Percentiles rank a stretch among this genome's conserved stretches.
Evolutionary conservation across 53 echinoderm and acorn worm species (phyloP).

Genomic region (Mesocentrotus franciscanus): DNA sequence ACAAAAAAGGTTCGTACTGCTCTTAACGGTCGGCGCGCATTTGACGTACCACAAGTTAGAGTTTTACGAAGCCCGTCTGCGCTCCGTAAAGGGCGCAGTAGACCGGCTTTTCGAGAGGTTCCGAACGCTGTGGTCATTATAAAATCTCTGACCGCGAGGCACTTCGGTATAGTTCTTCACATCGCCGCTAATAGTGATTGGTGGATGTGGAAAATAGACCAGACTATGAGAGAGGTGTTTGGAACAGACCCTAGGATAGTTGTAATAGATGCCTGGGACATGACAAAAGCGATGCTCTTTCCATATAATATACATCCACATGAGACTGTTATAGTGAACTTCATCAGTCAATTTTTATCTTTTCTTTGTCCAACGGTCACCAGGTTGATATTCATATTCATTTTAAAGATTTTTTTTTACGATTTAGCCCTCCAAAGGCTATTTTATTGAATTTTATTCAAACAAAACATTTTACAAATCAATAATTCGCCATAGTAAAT

Average conservation of each 20-base stretch:
- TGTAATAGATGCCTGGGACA: constrained; percentile 57
- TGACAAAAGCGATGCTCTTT: constrained; percentile 56
- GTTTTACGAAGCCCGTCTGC: constrained; percentile 42
- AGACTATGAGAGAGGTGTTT: constrained; percentile 43
- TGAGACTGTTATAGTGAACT: constrained; percentile 41
- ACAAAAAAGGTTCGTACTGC: background rate
- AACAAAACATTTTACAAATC: too few species aligned
- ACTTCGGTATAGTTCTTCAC: background rate
- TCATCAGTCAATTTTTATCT: constrained; percentile 56
- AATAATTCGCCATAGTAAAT: too few species aligned
- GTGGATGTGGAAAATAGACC: constrained; percentile 63
- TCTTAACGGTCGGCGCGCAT: constrained; percentile 58
- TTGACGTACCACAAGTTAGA: constrained; percentile 53
- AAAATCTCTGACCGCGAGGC: constrained; percentile 50
- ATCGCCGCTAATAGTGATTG: constrained; percentile 52
- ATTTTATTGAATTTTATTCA: too few species aligned
- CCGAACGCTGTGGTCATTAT: constrained; percentile 39
- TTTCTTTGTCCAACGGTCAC: constrained; percentile 35
- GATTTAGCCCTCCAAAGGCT: too few species aligned
- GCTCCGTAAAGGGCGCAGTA: constrained; percentile 23
- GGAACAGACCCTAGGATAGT: constrained; percentile 37
- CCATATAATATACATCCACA: constrained; percentile 41
- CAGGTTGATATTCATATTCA: background rate
- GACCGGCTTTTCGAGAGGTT: constrained; percentile 48
- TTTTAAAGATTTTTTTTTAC: background rate